Base-by-base conservation (phyloP, 2,113 vertebrate genomes). In the Hylia prasina region DNA sequence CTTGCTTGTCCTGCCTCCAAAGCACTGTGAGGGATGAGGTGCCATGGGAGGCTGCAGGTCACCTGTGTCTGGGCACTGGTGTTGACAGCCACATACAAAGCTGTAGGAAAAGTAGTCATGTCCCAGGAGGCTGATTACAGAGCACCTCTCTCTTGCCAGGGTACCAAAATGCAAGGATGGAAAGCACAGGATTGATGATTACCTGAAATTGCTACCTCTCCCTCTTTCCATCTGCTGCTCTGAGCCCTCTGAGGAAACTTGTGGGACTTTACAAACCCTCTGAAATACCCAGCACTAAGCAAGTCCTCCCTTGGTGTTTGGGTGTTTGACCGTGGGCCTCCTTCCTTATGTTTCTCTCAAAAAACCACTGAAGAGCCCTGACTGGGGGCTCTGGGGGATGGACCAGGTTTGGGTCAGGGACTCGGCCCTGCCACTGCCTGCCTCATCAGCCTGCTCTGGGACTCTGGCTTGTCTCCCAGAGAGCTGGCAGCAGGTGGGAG, bases 351-450 rank as follows among this genome's bases (percentile, higher is more conserved):
- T 79, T 86, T 66, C 40, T 58, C 57, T 70, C 47, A 50, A 63
- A 63, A 40, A 68, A 23, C 7, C 2, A 3, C 21, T 64, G 79
- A 66, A 33, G 65, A 66, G 7, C 60, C 33, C 70, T 58, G 10
- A 21, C n/a, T 45, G 1, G 16, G 7, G 16, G 11, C 24, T 37
- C 50, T 1, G 2, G 16, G 12, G 15, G 5, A 69, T 0, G 1
- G n/a, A 39, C 12, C 27, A 60, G 30, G 30, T 5, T 2, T 2
- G 1, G 3, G 24, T 37, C 45, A 65, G 56, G 65, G 56, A 12
- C 56, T 87, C 53, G n/a, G 12, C 45, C 64, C 63, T 58, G 31
- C n/a, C 0, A 1, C 35, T 54, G 47, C 44, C 16, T 44, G 5
- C 33, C 21, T 12, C 0, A 0, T 44, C 50, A 93, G 31, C 25